Conservation (phyloP, 2,797 vertebrate species). For the Thripadectes ignobilis region DNA sequence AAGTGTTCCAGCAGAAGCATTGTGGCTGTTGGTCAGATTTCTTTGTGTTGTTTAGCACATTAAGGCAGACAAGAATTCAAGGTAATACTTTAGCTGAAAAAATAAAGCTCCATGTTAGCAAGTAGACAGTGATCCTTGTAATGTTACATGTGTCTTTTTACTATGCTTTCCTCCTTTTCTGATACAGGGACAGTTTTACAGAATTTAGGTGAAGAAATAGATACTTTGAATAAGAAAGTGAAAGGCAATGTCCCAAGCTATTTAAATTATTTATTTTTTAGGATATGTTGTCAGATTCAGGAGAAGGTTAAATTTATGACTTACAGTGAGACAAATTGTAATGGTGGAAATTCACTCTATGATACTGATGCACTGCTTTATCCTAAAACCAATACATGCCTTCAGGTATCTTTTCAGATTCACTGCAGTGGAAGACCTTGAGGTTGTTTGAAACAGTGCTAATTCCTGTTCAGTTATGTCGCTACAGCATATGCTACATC, state of each 20-base stretch:
- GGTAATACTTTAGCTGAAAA: not conserved
- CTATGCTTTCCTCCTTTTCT: not conserved
- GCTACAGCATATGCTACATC: not conserved
- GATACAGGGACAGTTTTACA: not conserved
- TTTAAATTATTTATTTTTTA: not conserved
- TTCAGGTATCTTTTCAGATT: not conserved
- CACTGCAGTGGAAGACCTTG: not conserved
- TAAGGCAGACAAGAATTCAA: not conserved
- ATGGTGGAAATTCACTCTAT: not conserved
- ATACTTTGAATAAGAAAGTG: not conserved
- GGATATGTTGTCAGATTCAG: not conserved
- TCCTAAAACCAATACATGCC: not conserved
- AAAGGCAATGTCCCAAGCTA: not conserved
- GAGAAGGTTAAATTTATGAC: not conserved
- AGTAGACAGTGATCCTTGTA: not conserved
- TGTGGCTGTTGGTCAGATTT: not conserved
- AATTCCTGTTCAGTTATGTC: not conserved
- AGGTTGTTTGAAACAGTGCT: not conserved
- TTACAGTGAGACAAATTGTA: not conserved
- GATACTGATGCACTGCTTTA: not conserved
- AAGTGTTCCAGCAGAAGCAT: not conserved
- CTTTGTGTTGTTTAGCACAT: not conserved
- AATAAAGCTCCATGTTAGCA: not conserved
- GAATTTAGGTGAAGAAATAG: not conserved
- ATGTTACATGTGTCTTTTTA: not conserved